Evolutionary conservation across 2,797 vertebrate species (phyloP).

Genomic region (Delichon dasypus): DNA sequence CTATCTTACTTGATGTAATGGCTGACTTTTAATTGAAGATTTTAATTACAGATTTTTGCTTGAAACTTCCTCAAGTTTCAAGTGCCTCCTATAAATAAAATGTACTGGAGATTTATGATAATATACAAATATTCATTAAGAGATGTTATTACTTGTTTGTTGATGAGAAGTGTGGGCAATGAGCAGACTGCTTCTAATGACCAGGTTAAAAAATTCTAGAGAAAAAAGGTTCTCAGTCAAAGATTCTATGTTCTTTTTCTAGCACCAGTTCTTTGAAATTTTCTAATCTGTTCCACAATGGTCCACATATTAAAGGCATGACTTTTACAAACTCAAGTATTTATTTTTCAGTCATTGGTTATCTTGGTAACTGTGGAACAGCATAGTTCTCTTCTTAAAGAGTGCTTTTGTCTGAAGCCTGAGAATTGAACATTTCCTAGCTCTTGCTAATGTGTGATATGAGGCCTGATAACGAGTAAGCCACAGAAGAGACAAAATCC

Average conservation of each 20-base stretch:
- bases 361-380: not conserved
- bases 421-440: not conserved
- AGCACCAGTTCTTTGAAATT: not conserved
- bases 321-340: not conserved
- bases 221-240: not conserved
- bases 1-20: not conserved
- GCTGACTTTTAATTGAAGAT: not conserved
- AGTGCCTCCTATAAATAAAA: not conserved
- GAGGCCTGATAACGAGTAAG: not conserved
- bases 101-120: not conserved
- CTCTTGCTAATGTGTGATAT: accelerated
- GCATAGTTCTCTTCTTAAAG: not conserved
- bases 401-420: not conserved
- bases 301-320: not conserved
- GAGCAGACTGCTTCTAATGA: not conserved
- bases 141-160: not conserved
- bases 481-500: not conserved
- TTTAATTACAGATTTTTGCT: not conserved
- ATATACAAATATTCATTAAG: not conserved
- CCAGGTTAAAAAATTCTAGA: not conserved
- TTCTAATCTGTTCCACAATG: not conserved
- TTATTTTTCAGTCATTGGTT: not conserved
- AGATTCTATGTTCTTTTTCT: not conserved
- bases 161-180: not conserved
- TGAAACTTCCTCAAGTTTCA: not conserved